Conservation (phyloP, 2,113 vertebrate genomes). For the Copsychus sechellarum region DNA sequence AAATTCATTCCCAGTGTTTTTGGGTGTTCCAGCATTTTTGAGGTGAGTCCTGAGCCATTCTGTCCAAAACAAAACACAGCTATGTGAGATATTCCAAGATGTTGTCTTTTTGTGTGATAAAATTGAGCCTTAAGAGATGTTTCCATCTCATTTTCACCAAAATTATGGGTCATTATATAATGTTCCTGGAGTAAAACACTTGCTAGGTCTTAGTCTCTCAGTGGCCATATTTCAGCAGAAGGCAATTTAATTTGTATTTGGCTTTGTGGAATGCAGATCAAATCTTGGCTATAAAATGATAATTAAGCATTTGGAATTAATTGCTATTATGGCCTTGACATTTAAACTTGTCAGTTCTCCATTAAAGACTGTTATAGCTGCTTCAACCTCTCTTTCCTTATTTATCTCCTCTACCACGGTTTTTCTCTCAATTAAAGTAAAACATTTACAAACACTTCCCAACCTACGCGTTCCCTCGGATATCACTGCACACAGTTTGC, state of each 20-base stretch:
- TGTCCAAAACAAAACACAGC: background rate
- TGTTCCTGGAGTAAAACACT: background rate
- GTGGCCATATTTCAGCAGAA: background rate
- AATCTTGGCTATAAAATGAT: background rate
- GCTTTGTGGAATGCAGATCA: background rate
- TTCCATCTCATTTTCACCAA: background rate
- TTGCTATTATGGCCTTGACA: background rate
- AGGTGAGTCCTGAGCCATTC: background rate
- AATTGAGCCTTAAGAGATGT: background rate
- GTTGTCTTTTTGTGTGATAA: background rate
- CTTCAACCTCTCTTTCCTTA: background rate
- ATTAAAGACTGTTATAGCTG: background rate
- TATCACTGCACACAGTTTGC: background rate
- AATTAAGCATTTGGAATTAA: conserved; percentile 37
- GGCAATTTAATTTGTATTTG: background rate
- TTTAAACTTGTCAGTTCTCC: background rate
- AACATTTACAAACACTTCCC: conserved; percentile 17
- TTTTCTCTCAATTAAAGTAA: background rate
- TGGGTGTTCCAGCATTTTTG: background rate
- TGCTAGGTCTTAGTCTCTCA: background rate
- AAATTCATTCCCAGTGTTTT: background rate
- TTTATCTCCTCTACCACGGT: background rate
- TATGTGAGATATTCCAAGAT: background rate
- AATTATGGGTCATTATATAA: background rate
- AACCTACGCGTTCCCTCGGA: accelerated